Evolutionary conservation across 2,888 invertebrate species (phyloP).

Genomic region (Eilema griseolum): DNA sequence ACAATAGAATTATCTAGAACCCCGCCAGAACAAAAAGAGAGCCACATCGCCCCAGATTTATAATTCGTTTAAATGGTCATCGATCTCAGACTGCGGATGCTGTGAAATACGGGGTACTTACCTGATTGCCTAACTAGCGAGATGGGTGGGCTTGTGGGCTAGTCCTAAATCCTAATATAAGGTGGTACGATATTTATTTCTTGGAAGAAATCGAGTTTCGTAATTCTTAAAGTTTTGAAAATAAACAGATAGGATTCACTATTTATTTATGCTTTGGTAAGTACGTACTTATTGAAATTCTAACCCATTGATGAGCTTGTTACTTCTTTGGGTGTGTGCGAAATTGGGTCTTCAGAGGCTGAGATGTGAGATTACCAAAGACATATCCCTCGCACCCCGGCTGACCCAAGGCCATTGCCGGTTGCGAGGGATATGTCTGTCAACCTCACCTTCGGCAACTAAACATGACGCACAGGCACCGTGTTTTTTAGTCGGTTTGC

Average conservation of each 20-base stretch:
- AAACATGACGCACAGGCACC: too few species aligned
- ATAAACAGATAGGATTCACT: background rate
- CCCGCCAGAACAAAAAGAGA: background rate
- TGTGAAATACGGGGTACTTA: background rate
- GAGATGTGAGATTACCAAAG: too few species aligned
- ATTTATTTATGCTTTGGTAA: too few species aligned
- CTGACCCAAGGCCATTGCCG: too few species aligned
- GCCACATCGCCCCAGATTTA: background rate
- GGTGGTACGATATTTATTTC: background rate
- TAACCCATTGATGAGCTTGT: too few species aligned
- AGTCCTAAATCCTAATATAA: background rate
- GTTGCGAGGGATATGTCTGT: too few species aligned
- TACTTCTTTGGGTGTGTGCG: too few species aligned
- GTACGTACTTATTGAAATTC: too few species aligned
- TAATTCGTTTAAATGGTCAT: background rate
- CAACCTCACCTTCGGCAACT: too few species aligned
- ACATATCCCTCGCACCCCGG: too few species aligned
- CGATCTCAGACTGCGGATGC: background rate
- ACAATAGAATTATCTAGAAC: background rate
- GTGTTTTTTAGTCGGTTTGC: too few species aligned
- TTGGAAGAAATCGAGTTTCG: background rate
- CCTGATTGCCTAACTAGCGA: background rate
- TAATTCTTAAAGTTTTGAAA: background rate
- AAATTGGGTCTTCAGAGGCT: too few species aligned
- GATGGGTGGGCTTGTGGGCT: background rate